Conservation (phyloP, 2,797 vertebrate genomes). For the Clarias laeviceps region DNA sequence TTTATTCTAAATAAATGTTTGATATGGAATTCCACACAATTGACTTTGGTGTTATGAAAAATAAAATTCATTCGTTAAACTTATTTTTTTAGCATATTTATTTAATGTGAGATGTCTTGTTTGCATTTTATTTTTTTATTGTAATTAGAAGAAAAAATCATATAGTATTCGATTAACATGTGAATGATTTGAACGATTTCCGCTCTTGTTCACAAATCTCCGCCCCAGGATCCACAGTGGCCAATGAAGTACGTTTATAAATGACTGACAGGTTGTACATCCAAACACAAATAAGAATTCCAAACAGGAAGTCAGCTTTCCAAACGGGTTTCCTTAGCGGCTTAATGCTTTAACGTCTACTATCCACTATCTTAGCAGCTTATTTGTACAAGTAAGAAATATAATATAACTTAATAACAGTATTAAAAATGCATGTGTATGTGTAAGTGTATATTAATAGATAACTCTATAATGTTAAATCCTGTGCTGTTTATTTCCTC, state of each 20-base stretch:
- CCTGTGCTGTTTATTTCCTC: not conserved
- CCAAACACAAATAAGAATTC: not conserved
- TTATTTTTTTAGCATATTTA: no score
- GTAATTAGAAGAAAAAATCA: no score
- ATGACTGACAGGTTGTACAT: not conserved
- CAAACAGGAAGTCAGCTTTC: not conserved
- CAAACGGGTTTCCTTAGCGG: not conserved
- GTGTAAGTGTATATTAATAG: not conserved
- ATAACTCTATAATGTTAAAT: not conserved
- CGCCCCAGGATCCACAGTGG: not conserved
- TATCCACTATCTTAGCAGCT: not conserved
- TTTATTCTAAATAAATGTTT: no score
- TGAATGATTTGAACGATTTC: not conserved
- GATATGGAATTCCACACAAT: no score
- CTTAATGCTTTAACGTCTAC: not conserved
- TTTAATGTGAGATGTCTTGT: no score
- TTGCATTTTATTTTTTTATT: no score
- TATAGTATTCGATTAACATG: no score
- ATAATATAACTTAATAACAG: not conserved
- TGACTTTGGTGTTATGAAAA: no score
- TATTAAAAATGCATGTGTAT: no score
- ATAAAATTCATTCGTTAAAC: no score
- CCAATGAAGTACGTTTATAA: not conserved
- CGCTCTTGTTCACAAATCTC: not conserved
- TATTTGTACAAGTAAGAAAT: not conserved